Conservation (phyloP, 2,113 vertebrate species). For the Istiophorus platypterus region DNA sequence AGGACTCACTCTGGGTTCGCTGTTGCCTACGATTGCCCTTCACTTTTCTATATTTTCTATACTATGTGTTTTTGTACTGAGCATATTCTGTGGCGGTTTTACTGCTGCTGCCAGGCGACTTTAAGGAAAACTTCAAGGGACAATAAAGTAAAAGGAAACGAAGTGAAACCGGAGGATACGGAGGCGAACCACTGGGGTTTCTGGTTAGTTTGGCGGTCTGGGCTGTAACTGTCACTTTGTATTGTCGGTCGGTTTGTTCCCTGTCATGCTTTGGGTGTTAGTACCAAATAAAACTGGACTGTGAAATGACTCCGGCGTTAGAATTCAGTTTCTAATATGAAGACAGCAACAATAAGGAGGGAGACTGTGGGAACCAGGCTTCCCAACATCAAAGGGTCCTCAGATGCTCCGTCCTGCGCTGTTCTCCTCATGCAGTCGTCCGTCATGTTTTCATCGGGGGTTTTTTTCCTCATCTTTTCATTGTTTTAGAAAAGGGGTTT, state of each 20-base stretch:
- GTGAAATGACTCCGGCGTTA: slow-evolving; percentile 30
- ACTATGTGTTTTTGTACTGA: background rate
- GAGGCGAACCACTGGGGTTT: background rate
- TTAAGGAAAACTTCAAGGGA: slow-evolving; percentile 11
- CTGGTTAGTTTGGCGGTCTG: background rate
- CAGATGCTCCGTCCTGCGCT: background rate
- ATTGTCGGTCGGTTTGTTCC: background rate
- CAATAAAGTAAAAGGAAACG: slow-evolving; percentile 15
- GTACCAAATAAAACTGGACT: slow-evolving; percentile 41
- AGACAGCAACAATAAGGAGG: background rate
- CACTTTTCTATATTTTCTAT: background rate
- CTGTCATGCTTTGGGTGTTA: slow-evolving; percentile 16
- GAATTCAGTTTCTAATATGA: slow-evolving; percentile 11
- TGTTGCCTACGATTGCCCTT: background rate
- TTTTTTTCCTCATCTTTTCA: slow-evolving; percentile 1
- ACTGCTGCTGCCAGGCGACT: background rate
- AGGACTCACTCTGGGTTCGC: background rate
- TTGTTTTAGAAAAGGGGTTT: background rate
- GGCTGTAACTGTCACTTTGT: background rate
- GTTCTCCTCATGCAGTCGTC: background rate
- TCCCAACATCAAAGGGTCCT: slow-evolving; percentile 7
- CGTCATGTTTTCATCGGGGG: background rate
- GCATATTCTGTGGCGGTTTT: background rate
- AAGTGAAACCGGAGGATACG: background rate
- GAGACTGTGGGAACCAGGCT: slow-evolving; percentile 16